These are phyloP conservation scores for Epinephelus malabaricus DNA, from an alignment of 2,797 vertebrate genomes.

Conservation along the genomic window DNA sequence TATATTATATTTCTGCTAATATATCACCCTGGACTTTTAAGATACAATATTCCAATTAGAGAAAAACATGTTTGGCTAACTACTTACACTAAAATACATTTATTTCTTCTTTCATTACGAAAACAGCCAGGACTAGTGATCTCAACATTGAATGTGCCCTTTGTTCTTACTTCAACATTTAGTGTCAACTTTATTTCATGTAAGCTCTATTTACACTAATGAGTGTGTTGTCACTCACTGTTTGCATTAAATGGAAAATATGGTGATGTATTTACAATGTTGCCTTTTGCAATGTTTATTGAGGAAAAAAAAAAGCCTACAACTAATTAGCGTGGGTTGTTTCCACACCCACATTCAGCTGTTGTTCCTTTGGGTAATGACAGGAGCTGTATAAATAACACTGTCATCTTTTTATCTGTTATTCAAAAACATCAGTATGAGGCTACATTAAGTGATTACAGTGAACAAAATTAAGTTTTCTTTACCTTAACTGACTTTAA, in stretches of 20 bases:
- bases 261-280: not conserved
- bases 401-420: constrained; percentile 10
- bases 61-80: not conserved
- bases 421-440: constrained; percentile 3
- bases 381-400: constrained; percentile 10
- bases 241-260: not conserved
- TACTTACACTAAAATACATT: not conserved
- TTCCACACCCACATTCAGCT: constrained; percentile 31
- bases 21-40: no score
- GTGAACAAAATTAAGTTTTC: not conserved
- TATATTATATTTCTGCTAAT: no score
- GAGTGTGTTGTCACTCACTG: not conserved
- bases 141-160: not conserved
- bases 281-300: not conserved
- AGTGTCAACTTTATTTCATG: not conserved
- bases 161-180: not conserved
- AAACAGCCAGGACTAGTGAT: constrained; percentile 6
- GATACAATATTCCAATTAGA: not conserved
- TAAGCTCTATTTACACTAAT: not conserved
- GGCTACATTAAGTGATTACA: not conserved
- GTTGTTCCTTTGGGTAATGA: constrained; percentile 32
- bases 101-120: not conserved
- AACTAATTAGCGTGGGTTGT: constrained; percentile 35
- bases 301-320: not conserved
- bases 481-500: not conserved